These are phyloP conservation scores for Pyrochroa serraticornis DNA, from an alignment of 2,888 invertebrate genomes.

Conservation along the genomic window DNA sequence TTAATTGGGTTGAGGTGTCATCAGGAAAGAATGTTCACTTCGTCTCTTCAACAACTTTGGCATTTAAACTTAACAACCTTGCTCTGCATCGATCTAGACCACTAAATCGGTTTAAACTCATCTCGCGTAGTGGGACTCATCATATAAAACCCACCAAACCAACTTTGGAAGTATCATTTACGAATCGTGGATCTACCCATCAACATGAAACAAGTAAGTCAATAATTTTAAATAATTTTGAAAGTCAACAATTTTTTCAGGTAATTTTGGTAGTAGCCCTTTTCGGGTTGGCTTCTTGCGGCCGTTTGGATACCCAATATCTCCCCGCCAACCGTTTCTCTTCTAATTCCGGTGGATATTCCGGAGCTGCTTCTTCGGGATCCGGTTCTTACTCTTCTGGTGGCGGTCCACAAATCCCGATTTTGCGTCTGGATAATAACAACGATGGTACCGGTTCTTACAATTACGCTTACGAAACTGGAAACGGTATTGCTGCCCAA, in stretches of 20 bases:
- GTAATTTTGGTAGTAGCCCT: slow-evolving; percentile 34
- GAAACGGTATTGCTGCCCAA: slow-evolving; percentile 37
- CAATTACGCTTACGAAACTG: slow-evolving; percentile 40
- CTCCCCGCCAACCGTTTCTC: slow-evolving; percentile 31
- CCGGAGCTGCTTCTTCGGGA: not conserved
- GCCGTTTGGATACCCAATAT: slow-evolving; percentile 39
- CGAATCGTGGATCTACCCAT: slow-evolving; percentile 27
- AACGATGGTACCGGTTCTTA: slow-evolving; percentile 42
- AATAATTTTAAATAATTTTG: slow-evolving; percentile 3
- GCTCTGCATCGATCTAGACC: slow-evolving; percentile 35
- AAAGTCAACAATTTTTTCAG: slow-evolving; percentile 27
- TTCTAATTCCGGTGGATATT: slow-evolving; percentile 8
- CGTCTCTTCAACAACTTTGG: slow-evolving; percentile 18
- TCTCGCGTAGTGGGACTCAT: slow-evolving; percentile 22
- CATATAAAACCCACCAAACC: slow-evolving; percentile 37
- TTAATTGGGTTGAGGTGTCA: not conserved
- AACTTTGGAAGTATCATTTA: slow-evolving; percentile 36
- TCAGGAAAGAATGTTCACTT: slow-evolving; percentile 18
- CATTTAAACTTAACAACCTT: slow-evolving; percentile 28
- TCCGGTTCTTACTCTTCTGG: slow-evolving; percentile 3
- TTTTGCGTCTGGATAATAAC: slow-evolving; percentile 33
- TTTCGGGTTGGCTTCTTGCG: slow-evolving; percentile 38
- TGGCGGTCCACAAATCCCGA: slow-evolving; percentile 19
- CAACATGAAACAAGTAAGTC: slow-evolving; percentile 37
- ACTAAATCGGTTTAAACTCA: slow-evolving; percentile 29